Evolutionary conservation across 2,797 vertebrate species (phyloP).

Genomic region (Hypotaenidia philippensis): DNA sequence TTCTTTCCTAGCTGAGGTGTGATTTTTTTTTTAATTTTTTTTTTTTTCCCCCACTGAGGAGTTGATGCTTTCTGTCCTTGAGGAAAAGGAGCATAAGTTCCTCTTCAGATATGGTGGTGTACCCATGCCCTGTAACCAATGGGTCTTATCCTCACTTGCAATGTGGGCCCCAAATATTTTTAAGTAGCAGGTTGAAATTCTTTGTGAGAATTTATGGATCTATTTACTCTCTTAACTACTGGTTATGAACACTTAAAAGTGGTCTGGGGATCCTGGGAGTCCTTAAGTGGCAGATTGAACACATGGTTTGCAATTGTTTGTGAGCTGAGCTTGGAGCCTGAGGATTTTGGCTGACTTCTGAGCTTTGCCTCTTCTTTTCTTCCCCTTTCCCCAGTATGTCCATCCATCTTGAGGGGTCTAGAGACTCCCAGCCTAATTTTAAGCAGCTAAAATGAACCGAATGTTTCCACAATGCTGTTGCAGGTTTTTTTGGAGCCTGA

Average conservation of each 20-base stretch:
- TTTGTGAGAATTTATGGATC: neutral
- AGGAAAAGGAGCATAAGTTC: neutral
- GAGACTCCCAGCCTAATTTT: neutral
- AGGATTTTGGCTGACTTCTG: conserved; percentile 12
- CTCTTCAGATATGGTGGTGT: neutral
- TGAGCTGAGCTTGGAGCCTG: neutral
- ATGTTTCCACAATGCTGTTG: neutral
- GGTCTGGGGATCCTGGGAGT: neutral
- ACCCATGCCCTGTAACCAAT: neutral
- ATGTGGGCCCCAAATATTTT: neutral
- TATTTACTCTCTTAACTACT: neutral
- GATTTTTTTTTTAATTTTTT: neutral
- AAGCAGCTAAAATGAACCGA: neutral
- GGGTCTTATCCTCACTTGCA: neutral
- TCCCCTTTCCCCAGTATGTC: neutral
- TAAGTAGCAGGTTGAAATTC: neutral
- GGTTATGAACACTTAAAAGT: neutral
- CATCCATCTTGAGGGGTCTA: neutral
- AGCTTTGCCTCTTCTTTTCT: neutral
- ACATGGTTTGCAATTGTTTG: neutral
- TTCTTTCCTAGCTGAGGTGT: neutral
- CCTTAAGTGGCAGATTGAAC: neutral
- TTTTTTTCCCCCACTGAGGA: neutral
- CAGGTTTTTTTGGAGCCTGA: neutral
- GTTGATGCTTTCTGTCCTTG: neutral